Conservation (phyloP, 2,113 vertebrate species). For the Marcusenius ussheri region DNA sequence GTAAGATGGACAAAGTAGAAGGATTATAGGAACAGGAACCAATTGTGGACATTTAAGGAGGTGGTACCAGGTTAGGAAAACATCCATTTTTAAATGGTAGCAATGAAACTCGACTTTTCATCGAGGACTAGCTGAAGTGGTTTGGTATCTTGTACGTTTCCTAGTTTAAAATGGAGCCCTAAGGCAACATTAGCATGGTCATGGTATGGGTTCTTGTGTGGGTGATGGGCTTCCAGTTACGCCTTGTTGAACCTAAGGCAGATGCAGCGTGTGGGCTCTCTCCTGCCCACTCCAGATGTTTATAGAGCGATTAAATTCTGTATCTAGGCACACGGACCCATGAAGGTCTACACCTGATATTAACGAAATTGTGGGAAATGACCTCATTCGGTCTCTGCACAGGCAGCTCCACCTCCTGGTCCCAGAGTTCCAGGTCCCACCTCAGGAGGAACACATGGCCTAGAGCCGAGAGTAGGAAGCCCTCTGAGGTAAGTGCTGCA, state of each 20-base stretch:
- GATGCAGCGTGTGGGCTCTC: not conserved
- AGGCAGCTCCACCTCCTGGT: slow-evolving; percentile 93
- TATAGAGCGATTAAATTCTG: not conserved
- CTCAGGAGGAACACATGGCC: slow-evolving; percentile 64
- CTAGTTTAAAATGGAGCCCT: not conserved
- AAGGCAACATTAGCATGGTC: not conserved
- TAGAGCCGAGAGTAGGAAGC: slow-evolving; percentile 75
- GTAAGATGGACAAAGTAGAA: not conserved
- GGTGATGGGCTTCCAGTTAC: not conserved
- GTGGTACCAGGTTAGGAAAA: not conserved
- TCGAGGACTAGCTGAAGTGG: not conserved
- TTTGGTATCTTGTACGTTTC: not conserved
- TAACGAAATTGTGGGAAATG: not conserved
- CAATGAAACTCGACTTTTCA: not conserved
- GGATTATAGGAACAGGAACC: not conserved
- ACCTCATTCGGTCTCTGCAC: slow-evolving; percentile 42
- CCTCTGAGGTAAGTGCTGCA: slow-evolving; percentile 75
- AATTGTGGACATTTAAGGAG: not conserved
- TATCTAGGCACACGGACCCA: not conserved
- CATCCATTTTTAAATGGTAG: not conserved
- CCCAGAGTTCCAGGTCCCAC: slow-evolving; percentile 79
- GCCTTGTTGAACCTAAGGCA: not conserved
- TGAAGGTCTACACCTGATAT: not conserved
- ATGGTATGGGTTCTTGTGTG: not conserved
- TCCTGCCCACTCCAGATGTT: not conserved